These are phyloP conservation scores for Camelus dromedarius DNA, from an alignment of 2,113 vertebrate species.

Conservation along the genomic window DNA sequence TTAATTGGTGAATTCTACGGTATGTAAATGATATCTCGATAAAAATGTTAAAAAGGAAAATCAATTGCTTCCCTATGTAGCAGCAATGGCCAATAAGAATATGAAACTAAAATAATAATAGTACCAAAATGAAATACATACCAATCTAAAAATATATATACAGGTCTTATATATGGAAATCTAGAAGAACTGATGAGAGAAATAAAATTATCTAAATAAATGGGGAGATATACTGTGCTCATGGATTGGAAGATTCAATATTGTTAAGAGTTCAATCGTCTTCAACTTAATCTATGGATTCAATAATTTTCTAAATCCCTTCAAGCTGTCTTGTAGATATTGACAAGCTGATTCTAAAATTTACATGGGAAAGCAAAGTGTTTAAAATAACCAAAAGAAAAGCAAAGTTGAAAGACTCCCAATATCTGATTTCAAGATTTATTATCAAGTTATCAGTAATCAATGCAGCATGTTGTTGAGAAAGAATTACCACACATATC, in stretches of 20 bases:
- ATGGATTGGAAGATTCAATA: not conserved
- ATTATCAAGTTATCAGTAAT: not conserved
- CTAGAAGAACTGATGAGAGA: not conserved
- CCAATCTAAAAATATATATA: not conserved
- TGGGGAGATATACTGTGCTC: not conserved
- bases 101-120: not conserved
- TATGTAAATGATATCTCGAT: not conserved
- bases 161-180: not conserved
- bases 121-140: not conserved
- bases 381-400: too few species aligned
- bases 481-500: not conserved
- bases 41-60: not conserved
- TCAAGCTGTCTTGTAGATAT: too few species aligned
- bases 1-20: not conserved
- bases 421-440: not conserved
- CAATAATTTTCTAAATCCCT: too few species aligned
- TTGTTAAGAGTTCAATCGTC: too few species aligned
- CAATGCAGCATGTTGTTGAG: not conserved
- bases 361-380: too few species aligned
- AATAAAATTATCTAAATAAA: not conserved
- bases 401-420: too few species aligned
- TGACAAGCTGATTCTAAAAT: too few species aligned
- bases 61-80: not conserved
- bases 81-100: not conserved
- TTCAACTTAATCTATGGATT: too few species aligned